Base-by-base conservation (phyloP, 2,888 invertebrate genomes). In the Pterostichus madidus region DNA sequence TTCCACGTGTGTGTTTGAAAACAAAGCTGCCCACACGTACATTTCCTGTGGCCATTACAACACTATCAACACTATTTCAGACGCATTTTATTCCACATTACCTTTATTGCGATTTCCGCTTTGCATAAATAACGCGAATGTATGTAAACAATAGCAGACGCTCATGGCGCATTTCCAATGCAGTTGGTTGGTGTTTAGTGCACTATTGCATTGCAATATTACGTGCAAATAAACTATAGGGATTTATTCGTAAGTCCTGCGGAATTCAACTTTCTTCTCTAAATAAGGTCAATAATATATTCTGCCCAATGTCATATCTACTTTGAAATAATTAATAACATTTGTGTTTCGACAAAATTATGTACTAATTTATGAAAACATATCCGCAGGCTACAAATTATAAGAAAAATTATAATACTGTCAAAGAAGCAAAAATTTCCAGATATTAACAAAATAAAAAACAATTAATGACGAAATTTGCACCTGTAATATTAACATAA, bases 41-140 rank as follows among this genome's bases (percentile, higher is more conserved):
- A 68, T 80, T 71, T 80, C 73, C 80, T 52, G 10, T 75, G 35
- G 32, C 44, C 44, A 81, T 80, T 39, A 75, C 49, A 80, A 80
- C 71, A 49, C 24, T 59, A 75, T 75, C 81, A 81, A 75, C 75
- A 75, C 46, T 61, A 61, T 75, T 75, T 56, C 75, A 75, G 46
- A 59, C 59, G 75, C 56, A 81, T 81, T 75, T 81, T 81, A 81
- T 75, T 81, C 59, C 81, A 53, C 73, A 56, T 71, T 68, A 71
- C 80, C 53, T 73, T 73, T 73, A 80, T 44, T 73, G 80, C 73
- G 73, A 73, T 73, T 80, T 80, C 80, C 80, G 73, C 73, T 73
- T 56, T 31, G 77, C 56, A 56, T 56, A 77, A 77, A 77, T 56
- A 77, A 71, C 44, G 44, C 39, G 17, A 44, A 71, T 71, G 68